Evolutionary conservation across 2,113 vertebrate species (phyloP).

Genomic region (Pluvialis apricaria): DNA sequence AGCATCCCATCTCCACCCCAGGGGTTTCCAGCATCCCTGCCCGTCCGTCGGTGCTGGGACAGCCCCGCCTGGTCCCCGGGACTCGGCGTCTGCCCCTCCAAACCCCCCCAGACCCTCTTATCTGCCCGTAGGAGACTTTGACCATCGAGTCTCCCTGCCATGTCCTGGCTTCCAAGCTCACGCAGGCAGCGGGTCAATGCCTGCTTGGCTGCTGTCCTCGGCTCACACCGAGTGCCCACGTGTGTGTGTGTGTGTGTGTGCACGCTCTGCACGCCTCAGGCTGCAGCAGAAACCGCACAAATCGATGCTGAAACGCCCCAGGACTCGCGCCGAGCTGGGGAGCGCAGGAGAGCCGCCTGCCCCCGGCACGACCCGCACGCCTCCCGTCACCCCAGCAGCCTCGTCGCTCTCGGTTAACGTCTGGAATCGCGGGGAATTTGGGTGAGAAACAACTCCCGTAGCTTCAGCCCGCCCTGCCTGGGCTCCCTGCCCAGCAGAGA

Average conservation of each 20-base stretch:
- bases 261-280: not conserved
- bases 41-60: too few species aligned
- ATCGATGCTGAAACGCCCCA: not conserved
- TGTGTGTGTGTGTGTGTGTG: fast-evolving
- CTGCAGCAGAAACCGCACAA: not conserved
- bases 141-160: fast-evolving
- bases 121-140: not conserved
- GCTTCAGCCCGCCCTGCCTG: too few species aligned
- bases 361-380: too few species aligned
- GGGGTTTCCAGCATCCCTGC: not conserved
- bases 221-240: not conserved
- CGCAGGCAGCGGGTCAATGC: fast-evolving
- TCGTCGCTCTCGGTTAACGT: too few species aligned
- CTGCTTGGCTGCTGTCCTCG: not conserved
- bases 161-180: not conserved
- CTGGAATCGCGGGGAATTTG: too few species aligned
- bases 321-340: too few species aligned
- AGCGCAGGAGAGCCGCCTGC: too few species aligned
- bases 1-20: not conserved
- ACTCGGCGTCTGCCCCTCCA: not conserved
- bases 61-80: too few species aligned
- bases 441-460: too few species aligned
- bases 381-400: too few species aligned
- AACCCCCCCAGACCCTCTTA: not conserved
- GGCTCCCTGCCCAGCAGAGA: too few species aligned